These are phyloP conservation scores for Diadumene lineata DNA, from an alignment of 92 coral and sea anemone species.

Conservation along the genomic window DNA sequence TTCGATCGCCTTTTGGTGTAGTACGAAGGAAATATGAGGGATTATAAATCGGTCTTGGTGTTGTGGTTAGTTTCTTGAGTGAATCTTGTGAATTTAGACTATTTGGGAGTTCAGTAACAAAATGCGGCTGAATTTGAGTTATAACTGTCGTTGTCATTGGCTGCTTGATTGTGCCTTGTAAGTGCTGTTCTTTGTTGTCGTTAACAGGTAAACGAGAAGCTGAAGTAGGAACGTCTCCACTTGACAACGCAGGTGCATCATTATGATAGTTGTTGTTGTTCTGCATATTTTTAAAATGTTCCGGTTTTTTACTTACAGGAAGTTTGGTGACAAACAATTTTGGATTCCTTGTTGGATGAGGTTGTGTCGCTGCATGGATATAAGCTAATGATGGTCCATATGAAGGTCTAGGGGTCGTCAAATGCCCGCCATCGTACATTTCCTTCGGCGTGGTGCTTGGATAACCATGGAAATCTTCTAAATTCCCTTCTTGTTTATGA, in stretches of 20 bases:
- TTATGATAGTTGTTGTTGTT: background rate
- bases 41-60: background rate
- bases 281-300: background rate
- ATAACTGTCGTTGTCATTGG: background rate
- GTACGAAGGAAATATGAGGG: too few relatives aligned
- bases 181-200: background rate
- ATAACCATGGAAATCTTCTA: background rate
- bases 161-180: background rate
- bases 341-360: background rate
- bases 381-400: background rate
- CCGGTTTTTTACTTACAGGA: background rate
- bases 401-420: background rate
- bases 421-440: background rate
- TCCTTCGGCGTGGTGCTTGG: background rate
- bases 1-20: too few relatives aligned
- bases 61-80: background rate
- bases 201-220: background rate
- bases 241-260: background rate
- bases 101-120: background rate
- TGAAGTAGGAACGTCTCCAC: background rate
- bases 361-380: background rate
- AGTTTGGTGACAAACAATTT: background rate
- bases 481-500: background rate
- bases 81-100: background rate
- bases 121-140: background rate